Base-by-base conservation (phyloP, 1,140 invertebrate genomes). In the Chlorops oryzae region DNA sequence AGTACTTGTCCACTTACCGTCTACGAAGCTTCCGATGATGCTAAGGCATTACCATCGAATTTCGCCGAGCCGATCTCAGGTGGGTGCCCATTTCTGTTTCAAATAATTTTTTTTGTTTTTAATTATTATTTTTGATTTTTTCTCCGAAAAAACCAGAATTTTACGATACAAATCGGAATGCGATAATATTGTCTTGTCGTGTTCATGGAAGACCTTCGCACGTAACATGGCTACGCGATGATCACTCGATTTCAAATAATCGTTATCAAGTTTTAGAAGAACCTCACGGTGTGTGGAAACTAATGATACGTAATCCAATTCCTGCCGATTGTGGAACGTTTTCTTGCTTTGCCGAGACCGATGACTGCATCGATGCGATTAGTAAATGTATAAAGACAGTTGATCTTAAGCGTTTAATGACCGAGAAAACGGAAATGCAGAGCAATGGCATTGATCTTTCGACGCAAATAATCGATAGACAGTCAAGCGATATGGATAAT, bases 221-320 rank as follows among this genome's bases (percentile, higher is more conserved):
- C 32, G 73, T 87, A 21, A 79, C 78, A 18, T 88, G 85, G 85
- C 65, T 80, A 43, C 84, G 83, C 55, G 80, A 86, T 56, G 79
- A 78, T 27, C 61, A 64, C 43, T 65, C 74, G 40, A 64, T 80
- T 24, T 62, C 78, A n/a, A 66, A 73, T 42, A 77, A 76, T 23
- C 79, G 79, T 38, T 82, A 80, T 57, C 74, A 73, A 32, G 73
- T 78, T 9, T 63, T 73, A 4, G 77, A 82, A 50, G 66, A 78
- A 9, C 71, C 74, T 3, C 81, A 84, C 44, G 81, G 83, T n/a
- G 63, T 81, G 25, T 82, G 82, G 56, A 77, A 77, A 52, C 64
- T 87, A 12, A 72, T 79, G 46, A 81, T 86, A 43, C 68, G 73
- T 2, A 75, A 79, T 55, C 83, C 84, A 5, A 73, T 77, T 47